Evolutionary conservation across 2,888 invertebrate genomes (phyloP), one percentile per base, ranked within the genome.

Genomic region (Ochropleura leucogaster): DNA sequence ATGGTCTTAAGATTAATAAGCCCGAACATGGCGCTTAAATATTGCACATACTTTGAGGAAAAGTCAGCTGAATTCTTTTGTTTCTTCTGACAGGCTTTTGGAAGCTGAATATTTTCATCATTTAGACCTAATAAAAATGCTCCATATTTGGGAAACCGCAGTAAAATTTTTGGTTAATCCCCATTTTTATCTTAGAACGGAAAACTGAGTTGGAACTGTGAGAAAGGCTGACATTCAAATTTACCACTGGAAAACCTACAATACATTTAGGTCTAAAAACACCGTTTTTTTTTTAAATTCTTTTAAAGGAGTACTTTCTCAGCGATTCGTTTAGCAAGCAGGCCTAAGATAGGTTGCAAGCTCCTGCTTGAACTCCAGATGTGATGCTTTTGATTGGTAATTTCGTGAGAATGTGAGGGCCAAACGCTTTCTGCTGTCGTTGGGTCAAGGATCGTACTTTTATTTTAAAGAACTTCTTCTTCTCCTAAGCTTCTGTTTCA

Each of bases 331-430:
- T 4, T 4, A 18, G 18, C n/a, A 42, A 12, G 12, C 44, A n/a
- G 7, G 4, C n/a, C 44, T n/a, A 44, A 63, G 0, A 18, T 18
- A 62, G 67, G 80, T 78, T 74, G 67, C 20, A 74, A 64, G 14
- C 78, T 67, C 63, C 78, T 78, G 64, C 46, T 64, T 80, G 75
- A 67, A 64, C 74, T 74, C 66, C 12, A 44, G 40, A 72, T 42
- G 57, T 59, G 40, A 46, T 42, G n/a, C 47, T 62, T 66, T 62
- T 66, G 73, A 77, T 66, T 72, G 79, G 14, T 44, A 66, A 72
- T 55, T 55, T 79, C 30, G n/a, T 67, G 51, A 68, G 67, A 78
- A 63, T 80, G 65, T 66, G 66, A 80, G 49, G 65, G 40, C 53
- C 65, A 49, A 71, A 63, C 46, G 42, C 46, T 55, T 65, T 73